Evolutionary conservation across 2,888 invertebrate species (phyloP), one percentile per base, ranked within the genome.

Genomic region (Axea sp.): DNA sequence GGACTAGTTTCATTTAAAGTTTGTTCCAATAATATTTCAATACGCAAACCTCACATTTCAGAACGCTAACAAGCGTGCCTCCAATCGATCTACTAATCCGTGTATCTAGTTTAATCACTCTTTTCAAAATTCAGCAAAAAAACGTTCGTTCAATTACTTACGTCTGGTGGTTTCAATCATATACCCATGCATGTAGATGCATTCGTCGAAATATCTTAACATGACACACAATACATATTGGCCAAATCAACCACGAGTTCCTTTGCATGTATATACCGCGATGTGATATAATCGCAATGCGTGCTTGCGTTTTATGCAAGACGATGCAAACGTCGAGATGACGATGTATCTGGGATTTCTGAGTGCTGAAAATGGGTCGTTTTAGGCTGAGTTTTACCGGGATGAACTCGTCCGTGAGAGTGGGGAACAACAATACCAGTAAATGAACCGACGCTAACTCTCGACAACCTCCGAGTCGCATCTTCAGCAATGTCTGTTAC

Each of bases 371-470:
- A 75, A 73, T 71, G 65, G 73, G 75, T 64, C 64, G 73, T 62
- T 53, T n/a, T 65, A 64, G 41, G 64, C 47, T 47, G 62, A 74
- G 45, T 59, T 71, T 67, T 47, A 55, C 28, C 41, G 49, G 62
- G 51, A 60, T 57, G 75, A 39, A 57, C 24, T 22, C 45, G 51
- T 45, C 28, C 28, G 14, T 7, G 35, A 14, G 60, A 49, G 69
- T 60, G 75, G 76, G 74, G 77, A 77, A 77, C 81, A 81, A 84
- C 85, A 85, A 84, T 85, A 81, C 83, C 77, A 78, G 83, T 82
- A 85, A 85, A 84, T 84, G 84, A 85, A 84, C 82, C 83, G 76
- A 76, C 79, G 80, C 77, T 83, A 80, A 80, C 80, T 79, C 82
- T 77, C 78, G 69, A 76, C 75, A 76, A 73, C 72, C 59, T 57